phyloP scores from a whole-genome alignment of 2,113 vertebrate genomes.

The Otocyon megalotis region DNA sequence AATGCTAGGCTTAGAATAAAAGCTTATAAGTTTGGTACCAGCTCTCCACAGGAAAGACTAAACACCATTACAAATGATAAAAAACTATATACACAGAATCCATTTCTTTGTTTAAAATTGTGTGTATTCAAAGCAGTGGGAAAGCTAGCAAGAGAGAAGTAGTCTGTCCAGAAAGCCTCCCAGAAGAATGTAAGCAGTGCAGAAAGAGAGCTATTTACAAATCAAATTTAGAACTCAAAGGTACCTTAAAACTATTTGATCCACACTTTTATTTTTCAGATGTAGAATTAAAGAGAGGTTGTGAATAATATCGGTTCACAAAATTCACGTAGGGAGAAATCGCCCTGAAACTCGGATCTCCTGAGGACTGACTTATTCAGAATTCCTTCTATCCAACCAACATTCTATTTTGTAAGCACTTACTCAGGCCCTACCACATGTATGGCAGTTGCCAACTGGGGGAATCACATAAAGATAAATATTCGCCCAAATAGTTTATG shows the following conservation, averaged over 20 bases:
- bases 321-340: not conserved
- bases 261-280: not conserved
- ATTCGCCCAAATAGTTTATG: not conserved
- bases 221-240: conserved; percentile 5
- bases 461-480: not conserved
- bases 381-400: not conserved
- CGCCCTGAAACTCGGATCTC: not conserved
- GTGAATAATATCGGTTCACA: not conserved
- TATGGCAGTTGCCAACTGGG: not conserved
- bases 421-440: not conserved
- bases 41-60: conserved; percentile 57
- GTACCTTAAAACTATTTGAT: not conserved
- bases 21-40: conserved; percentile 50
- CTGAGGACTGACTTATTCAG: not conserved
- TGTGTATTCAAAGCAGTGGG: not conserved
- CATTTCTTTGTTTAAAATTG: conserved; percentile 34
- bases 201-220: not conserved
- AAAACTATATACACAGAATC: conserved; percentile 31
- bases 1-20: conserved; percentile 60
- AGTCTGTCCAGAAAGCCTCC: not conserved
- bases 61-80: conserved; percentile 58
- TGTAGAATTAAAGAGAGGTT: not conserved
- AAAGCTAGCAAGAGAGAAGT: not conserved
- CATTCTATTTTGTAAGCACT: not conserved
- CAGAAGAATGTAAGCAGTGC: not conserved